These are phyloP conservation scores for Bettongia penicillata DNA, from an alignment of 2,113 vertebrate species.

Conservation along the genomic window DNA sequence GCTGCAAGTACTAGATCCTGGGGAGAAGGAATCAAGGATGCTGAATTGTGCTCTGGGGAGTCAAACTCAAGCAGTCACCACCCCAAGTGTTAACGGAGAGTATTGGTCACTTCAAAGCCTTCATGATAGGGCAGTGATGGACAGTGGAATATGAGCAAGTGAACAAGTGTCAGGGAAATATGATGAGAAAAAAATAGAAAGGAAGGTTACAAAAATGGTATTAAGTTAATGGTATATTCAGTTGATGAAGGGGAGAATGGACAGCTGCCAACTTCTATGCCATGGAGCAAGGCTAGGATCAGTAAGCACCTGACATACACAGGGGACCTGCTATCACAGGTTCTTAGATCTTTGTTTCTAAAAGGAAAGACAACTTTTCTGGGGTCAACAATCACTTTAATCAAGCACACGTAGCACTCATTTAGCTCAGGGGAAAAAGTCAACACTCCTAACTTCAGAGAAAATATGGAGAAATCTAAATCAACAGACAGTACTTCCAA, in stretches of 20 bases:
- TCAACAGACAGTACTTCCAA: too few relatives aligned
- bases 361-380: too few relatives aligned
- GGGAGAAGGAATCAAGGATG: not conserved
- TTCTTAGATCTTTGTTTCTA: too few relatives aligned
- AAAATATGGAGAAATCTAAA: too few relatives aligned
- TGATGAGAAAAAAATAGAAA: conserved; percentile 45
- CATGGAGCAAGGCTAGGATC: not conserved
- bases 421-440: too few relatives aligned
- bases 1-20: not conserved
- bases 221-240: not conserved
- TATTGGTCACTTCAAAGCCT: conserved; percentile 3
- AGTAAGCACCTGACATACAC: too few relatives aligned
- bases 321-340: too few relatives aligned
- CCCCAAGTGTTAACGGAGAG: not conserved
- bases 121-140: not conserved
- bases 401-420: too few relatives aligned
- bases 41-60: not conserved
- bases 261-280: conserved; percentile 16
- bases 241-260: not conserved
- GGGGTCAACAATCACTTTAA: too few relatives aligned
- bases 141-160: not conserved
- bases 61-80: not conserved
- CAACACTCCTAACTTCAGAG: too few relatives aligned
- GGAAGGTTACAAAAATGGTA: conserved; percentile 16
- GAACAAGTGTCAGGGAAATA: not conserved